Percentiles rank a stretch among this genome's conserved stretches.
Conservation (phyloP, 2,888 invertebrate species). For the Kuschelorhynchus macadamiae region DNA sequence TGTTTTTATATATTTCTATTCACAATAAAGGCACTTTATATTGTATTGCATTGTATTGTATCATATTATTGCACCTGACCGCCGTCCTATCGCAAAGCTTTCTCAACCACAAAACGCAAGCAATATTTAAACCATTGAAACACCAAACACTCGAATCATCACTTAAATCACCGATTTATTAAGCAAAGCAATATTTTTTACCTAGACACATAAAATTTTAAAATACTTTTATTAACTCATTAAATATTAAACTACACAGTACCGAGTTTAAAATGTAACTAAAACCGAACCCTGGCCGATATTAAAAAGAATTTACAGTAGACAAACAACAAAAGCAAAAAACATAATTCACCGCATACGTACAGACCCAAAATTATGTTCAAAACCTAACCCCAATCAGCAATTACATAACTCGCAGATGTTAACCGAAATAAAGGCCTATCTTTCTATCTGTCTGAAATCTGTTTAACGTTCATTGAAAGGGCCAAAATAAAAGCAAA, state of each 20-base stretch:
- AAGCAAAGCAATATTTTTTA: too few species aligned
- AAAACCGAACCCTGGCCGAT: background rate
- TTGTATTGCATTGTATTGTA: too few species aligned
- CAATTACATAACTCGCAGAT: constrained; percentile 45
- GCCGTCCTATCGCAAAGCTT: too few species aligned
- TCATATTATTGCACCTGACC: too few species aligned
- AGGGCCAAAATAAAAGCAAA: constrained; percentile 39
- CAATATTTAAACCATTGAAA: too few species aligned
- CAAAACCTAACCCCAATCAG: constrained; percentile 30
- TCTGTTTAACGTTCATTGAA: constrained; percentile 39
- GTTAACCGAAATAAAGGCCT: constrained; percentile 36
- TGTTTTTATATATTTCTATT: too few species aligned
- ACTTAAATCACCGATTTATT: too few species aligned
- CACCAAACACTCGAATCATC: too few species aligned
- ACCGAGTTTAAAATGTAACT: constrained; percentile 12
- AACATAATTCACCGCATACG: background rate
- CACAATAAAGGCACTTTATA: too few species aligned
- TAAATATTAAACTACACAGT: background rate
- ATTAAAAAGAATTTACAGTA: background rate
- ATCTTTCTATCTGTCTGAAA: constrained; percentile 33
- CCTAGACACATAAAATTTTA: too few species aligned
- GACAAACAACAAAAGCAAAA: background rate
- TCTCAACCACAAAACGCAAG: too few species aligned
- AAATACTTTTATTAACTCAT: too few species aligned
- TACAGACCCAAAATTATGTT: constrained; percentile 1